These are phyloP conservation scores for Sebastes cheni DNA, from an alignment of 2,797 vertebrate genomes.

Conservation along the genomic window DNA sequence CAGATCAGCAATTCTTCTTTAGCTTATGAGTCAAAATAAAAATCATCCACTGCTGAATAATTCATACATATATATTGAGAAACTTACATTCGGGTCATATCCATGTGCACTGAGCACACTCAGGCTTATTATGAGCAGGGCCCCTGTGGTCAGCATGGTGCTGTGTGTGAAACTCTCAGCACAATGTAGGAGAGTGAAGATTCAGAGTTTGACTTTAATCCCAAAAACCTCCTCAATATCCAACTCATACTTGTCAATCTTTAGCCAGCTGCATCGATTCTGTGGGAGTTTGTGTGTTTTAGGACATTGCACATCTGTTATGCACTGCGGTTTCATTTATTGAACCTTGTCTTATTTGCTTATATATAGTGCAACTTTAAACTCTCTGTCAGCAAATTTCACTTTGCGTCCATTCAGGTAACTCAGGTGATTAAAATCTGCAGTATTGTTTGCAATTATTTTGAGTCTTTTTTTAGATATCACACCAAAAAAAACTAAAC, in stretches of 20 bases:
- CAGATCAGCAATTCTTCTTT: neutral
- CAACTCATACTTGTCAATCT: constrained; percentile 33
- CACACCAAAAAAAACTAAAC: neutral
- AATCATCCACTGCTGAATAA: neutral
- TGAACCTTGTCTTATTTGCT: constrained; percentile 3
- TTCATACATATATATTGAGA: neutral
- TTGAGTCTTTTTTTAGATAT: neutral
- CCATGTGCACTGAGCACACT: neutral
- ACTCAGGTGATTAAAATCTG: too few relatives aligned
- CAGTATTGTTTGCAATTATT: neutral
- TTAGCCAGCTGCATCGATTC: constrained; percentile 62
- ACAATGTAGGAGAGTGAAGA: neutral
- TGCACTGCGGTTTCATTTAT: neutral
- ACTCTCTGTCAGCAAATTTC: neutral
- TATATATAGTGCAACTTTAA: neutral
- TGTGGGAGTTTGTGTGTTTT: constrained; percentile 8
- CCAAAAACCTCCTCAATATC: neutral
- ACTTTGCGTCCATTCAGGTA: neutral
- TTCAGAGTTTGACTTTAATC: neutral
- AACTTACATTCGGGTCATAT: neutral
- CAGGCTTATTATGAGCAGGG: constrained; percentile 29
- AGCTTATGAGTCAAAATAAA: neutral
- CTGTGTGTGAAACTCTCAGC: neutral
- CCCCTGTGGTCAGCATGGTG: constrained; percentile 35
- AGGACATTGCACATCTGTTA: neutral